Conservation (phyloP, 2,113 vertebrate species). For the Carassius carassius region DNA sequence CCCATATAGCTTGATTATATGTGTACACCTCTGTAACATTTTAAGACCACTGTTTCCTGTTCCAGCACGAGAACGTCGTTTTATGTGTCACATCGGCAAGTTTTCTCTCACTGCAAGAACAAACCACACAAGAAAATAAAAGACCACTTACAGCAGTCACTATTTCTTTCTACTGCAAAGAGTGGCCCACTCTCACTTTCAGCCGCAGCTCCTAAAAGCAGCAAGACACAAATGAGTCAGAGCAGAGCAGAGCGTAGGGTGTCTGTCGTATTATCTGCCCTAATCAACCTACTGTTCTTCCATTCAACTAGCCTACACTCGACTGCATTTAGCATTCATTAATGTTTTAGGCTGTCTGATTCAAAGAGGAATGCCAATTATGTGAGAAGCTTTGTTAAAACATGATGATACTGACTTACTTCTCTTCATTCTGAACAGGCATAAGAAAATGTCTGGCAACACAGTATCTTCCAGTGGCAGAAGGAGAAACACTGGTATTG, state of each 20-base stretch:
- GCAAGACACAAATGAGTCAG: constrained; percentile 47
- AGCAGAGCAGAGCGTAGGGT: constrained; percentile 30
- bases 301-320: constrained; percentile 39
- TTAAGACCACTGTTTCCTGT: constrained; percentile 62
- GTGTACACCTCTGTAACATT: constrained; percentile 41
- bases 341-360: neutral
- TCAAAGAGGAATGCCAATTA: neutral
- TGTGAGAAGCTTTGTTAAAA: neutral
- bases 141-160: constrained; percentile 42
- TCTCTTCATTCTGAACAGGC: constrained; percentile 45
- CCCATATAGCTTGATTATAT: constrained; percentile 42
- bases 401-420: neutral
- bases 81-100: constrained; percentile 31
- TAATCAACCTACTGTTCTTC: constrained; percentile 45
- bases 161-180: neutral
- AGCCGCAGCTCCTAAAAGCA: constrained; percentile 27
- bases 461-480: constrained; percentile 52
- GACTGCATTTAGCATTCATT: neutral
- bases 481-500: constrained; percentile 67
- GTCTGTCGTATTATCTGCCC: constrained; percentile 31
- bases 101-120: constrained; percentile 34
- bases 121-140: constrained; percentile 48
- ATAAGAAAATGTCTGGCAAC: constrained; percentile 58
- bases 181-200: constrained; percentile 38
- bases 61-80: constrained; percentile 8